Conservation (phyloP, 1,140 invertebrate species). For the Zaprionus nigranus region DNA sequence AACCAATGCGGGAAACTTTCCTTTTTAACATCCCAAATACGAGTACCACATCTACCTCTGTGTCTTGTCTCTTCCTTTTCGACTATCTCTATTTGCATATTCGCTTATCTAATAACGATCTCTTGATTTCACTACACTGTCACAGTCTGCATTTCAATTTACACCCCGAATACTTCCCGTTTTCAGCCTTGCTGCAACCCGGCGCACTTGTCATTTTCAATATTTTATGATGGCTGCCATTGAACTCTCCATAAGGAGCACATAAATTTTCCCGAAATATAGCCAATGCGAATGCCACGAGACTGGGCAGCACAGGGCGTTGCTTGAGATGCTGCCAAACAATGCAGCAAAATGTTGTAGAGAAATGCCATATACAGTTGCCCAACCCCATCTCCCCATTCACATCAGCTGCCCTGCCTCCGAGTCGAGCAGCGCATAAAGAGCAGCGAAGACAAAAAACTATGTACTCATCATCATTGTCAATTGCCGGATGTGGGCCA, state of each 20-base stretch:
- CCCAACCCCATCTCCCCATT: neutral
- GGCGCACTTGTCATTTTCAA: conserved; percentile 61
- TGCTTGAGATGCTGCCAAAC: conserved; percentile 62
- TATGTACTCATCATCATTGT: conserved; percentile 82
- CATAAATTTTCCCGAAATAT: conserved; percentile 72
- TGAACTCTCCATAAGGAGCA: conserved; percentile 66
- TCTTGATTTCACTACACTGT: neutral
- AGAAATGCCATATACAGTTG: conserved; percentile 39
- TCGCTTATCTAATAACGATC: conserved; percentile 4
- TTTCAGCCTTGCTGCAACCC: neutral
- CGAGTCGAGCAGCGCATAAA: conserved; percentile 40
- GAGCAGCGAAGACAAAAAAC: conserved; percentile 70
- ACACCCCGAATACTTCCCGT: neutral
- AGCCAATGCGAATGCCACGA: conserved; percentile 46
- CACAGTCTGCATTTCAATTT: neutral
- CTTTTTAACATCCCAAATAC: neutral
- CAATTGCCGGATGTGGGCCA: conserved; percentile 75
- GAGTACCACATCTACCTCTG: neutral
- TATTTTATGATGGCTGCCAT: conserved; percentile 75
- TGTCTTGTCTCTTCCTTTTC: neutral
- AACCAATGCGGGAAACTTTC: neutral
- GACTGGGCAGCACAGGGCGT: conserved; percentile 38
- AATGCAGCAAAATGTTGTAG: conserved; percentile 76
- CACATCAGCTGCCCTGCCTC: neutral
- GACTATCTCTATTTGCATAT: neutral